Base-by-base conservation (phyloP, 2,888 invertebrate species). In the Tortricodes alternella region DNA sequence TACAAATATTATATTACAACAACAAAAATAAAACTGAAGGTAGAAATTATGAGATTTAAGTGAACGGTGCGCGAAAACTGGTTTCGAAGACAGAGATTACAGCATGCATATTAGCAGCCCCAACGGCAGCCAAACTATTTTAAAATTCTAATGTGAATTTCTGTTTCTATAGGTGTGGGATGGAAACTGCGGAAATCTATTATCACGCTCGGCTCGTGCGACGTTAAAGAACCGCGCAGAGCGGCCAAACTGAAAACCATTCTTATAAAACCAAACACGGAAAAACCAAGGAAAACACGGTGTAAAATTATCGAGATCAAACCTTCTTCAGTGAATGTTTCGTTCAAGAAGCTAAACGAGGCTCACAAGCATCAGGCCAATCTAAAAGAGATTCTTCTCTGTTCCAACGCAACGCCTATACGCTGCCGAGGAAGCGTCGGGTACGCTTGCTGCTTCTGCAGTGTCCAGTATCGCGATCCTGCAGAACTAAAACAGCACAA, bases 331-430 rank as follows among this genome's bases (percentile, higher is more conserved):
- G 44, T 32, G 1, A 50, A 50, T 7, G 50, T 56, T 50, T 56
- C 56, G 0, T 44, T 56, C 16, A 56, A 50, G 39, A 50, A 32
- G 38, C 29, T 58, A 29, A 62, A 59, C 39, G 67, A 71, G 53
- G 62, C 73, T 0, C 62, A 72, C 7, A 73, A 72, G 43, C 82
- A 83, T 34, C 73, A 74, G 6, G 68, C 72, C 15, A 85, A 85
- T 52, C 71, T 85, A 0, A 66, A 70, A 37, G 74, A 75, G 23
- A 76, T 85, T 51, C 57, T 85, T 3, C 58, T 68, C 2, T 65
- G 73, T 52, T 79, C 87, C 0, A 88, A 86, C 39, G 87, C 87
- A 0, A 87, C 87, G 0, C 87, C 87, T 0, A 82, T 87, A 3
- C 71, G 77, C 11, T 72, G 75, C 35, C 71, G 75, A 9, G 74